Conservation (phyloP, 2,113 vertebrate genomes). For the Perccottus glenii region DNA sequence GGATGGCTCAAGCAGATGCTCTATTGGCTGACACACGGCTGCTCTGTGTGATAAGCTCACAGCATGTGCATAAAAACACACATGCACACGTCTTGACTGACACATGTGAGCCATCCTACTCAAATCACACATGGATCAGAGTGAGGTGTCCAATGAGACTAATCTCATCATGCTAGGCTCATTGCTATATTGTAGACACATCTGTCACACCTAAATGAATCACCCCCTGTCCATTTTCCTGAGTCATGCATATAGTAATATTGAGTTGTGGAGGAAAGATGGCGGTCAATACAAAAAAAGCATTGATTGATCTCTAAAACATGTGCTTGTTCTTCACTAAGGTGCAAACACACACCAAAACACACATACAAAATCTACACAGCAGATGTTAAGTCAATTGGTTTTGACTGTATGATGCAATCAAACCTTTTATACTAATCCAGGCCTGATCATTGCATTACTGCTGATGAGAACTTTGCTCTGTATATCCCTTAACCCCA, state of each 20-base stretch:
- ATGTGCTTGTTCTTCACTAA: conserved; percentile 41
- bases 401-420: conserved; percentile 30
- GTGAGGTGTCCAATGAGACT: conserved; percentile 58
- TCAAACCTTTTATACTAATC: conserved; percentile 57
- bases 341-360: conserved; percentile 30
- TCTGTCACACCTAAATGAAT: conserved; percentile 69
- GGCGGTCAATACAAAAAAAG: conserved; percentile 43
- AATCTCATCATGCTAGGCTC: conserved; percentile 58
- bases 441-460: conserved; percentile 45
- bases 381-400: conserved; percentile 45
- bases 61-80: conserved; percentile 24
- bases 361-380: conserved; percentile 17
- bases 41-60: conserved; percentile 62
- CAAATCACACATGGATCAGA: conserved; percentile 47
- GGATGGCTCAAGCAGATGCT: conserved; percentile 62
- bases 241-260: conserved; percentile 57
- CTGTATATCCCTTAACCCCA: conserved; percentile 41
- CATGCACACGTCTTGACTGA: conserved; percentile 25
- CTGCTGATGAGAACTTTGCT: conserved; percentile 49
- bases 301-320: conserved; percentile 50
- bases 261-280: conserved; percentile 17
- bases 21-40: conserved; percentile 66
- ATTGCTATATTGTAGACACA: conserved; percentile 56
- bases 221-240: conserved; percentile 63
- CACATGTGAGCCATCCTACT: conserved; percentile 23